Evolutionary conservation across 2,797 vertebrate genomes (phyloP), one percentile per base, ranked within the genome.

Genomic region (Leptoclinus maculatus): DNA sequence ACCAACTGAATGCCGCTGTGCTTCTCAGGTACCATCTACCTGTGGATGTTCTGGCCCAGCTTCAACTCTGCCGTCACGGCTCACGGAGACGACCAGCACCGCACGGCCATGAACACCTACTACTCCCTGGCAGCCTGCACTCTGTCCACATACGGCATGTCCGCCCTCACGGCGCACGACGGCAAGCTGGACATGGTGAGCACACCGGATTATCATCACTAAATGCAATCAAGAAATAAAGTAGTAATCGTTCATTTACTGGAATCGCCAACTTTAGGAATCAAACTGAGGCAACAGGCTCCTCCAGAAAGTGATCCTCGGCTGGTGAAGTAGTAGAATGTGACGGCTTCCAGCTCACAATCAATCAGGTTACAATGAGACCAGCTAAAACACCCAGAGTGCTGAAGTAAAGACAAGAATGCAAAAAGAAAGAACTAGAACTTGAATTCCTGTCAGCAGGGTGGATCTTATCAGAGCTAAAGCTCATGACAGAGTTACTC

Each of bases 1-100:
- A 53, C 10, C 25, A 19, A 2, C 8, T 3, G 29, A 57, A n/a
- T 11, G 13, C 3, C 45, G 4, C 39, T 43, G 19, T 66, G 6
- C 32, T 7, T 49, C 19, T 32, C 80, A 98, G 98, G 97, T 64
- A 97, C 97, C 53, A 83, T 98, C 90, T 99, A 91, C 92, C 93
- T 98, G 87, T 99, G 98, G 98, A 96, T 98, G 94, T 99, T 98
- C 94, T 99, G 97, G 97, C 98, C 98, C 23, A 97, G 97, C 82
- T 98, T 98, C 84, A 97, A 96, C 93, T 98, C 97, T 0, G 94
- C 96, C 2, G 45, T 95, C 87, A 95, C 95, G 0, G 79, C 38
- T 1, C 90, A 79, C 0, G 93, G 95, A 21, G 94, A 94, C 0
- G 85, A 91, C 9, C 96, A 98, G 92, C 96, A 97, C 80, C 96